Evolutionary conservation across 2,888 invertebrate species (phyloP), one percentile per base, ranked within the genome.

Genomic region (Prionchulus punctatus): DNA sequence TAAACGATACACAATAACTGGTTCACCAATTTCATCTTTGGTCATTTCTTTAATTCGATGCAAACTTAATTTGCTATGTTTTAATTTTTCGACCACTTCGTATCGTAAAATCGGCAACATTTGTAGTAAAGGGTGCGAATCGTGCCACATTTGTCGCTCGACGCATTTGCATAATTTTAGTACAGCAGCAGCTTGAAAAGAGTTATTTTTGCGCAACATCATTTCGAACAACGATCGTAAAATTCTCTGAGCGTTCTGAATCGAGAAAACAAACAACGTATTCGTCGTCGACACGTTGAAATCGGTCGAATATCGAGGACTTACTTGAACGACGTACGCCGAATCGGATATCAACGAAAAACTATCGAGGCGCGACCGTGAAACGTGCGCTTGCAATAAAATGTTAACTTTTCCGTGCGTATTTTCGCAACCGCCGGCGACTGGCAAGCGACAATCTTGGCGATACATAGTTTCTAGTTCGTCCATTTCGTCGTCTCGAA

Each of bases 331-430:
- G 31, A 91, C 84, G 71, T 89, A 92, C 54, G 84, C 81, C 67
- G 83, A 80, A 75, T 92, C 92, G 0, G 90, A 90, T 61, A 85
- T 80, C 31, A 92, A 75, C 0, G 91, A 90, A 62, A 89, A 86
- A 1, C 82, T 81, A 61, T 84, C 82, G 1, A 94, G 81, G 51
- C 79, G 79, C 7, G 84, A 84, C 56, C 86, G 78, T 0, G 88
- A 87, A 52, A 99, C 78, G 70, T 83, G 88, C 0, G 87, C 83
- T 66, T 92, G 91, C 65, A 98, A 79, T 18, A 98, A 76, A 62
- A 92, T 88, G 73, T 92, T 92, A 36, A 91, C 91, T 80, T 94
- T 94, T 65, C 89, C 92, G 65, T 88, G 82, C 21, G 87, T 80
- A 70, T 89, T 88, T 70, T 92, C 92, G 1, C 83, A 80, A 0